Conservation (phyloP, 1,140 invertebrate genomes). For the Gyrodactylus bullatarudis region DNA sequence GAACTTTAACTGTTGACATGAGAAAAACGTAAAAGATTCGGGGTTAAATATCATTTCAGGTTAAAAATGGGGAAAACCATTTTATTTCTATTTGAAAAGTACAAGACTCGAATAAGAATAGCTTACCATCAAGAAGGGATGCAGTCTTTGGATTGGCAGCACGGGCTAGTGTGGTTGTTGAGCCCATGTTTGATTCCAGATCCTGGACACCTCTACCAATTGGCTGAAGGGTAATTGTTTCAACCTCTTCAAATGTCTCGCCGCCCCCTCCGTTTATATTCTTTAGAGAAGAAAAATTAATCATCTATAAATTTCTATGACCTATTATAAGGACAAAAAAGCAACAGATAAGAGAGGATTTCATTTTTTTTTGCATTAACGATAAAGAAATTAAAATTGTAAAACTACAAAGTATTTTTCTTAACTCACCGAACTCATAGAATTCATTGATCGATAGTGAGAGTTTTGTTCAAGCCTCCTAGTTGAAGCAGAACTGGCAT, state of each 20-base stretch:
- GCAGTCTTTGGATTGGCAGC: background rate
- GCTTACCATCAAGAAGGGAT: background rate
- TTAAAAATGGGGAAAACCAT: too few species aligned
- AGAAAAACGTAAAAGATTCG: too few species aligned
- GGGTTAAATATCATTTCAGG: too few species aligned
- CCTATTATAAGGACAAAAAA: too few species aligned
- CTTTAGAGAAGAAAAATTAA: too few species aligned
- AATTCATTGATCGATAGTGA: background rate
- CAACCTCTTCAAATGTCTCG: conserved; percentile 12
- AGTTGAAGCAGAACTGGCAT: background rate
- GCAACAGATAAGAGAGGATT: too few species aligned
- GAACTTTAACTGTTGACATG: too few species aligned
- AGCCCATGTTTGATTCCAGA: conserved; percentile 14
- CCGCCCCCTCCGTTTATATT: background rate
- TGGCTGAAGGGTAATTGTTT: conserved; percentile 15
- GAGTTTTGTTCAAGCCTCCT: background rate
- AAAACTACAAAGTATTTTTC: background rate
- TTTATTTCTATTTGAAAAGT: too few species aligned
- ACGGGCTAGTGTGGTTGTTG: background rate
- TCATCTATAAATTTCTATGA: too few species aligned
- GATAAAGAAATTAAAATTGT: too few species aligned
- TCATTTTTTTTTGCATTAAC: too few species aligned
- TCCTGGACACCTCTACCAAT: conserved; percentile 17
- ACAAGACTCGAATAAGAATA: too few species aligned
- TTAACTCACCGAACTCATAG: background rate